phyloP scores from a whole-genome alignment of 2,888 invertebrate genomes.

The Ceraclea dissimilis region DNA sequence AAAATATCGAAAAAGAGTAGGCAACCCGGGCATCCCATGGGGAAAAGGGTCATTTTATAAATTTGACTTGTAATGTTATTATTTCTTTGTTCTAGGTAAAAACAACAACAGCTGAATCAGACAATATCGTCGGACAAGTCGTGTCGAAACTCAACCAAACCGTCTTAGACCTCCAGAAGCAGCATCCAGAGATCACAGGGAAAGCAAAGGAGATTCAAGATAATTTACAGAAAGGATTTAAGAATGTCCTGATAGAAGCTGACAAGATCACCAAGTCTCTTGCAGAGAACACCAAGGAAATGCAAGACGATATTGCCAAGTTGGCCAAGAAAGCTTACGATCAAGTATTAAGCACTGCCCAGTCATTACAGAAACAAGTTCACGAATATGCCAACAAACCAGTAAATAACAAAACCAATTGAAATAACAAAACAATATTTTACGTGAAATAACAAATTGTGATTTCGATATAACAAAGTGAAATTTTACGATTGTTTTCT shows the following conservation, averaged over 20 bases:
- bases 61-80: too few relatives aligned
- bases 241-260: constrained; percentile 22
- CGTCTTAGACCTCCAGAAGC: constrained; percentile 17
- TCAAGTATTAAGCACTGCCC: constrained; percentile 19
- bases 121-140: constrained; percentile 15
- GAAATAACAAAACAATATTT: not conserved
- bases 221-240: constrained; percentile 21
- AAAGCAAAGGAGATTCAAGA: constrained; percentile 21
- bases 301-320: constrained; percentile 22
- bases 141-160: constrained; percentile 23
- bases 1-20: too few relatives aligned
- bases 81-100: constrained; percentile 12
- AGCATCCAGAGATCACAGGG: constrained; percentile 20
- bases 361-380: constrained; percentile 22
- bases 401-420: constrained; percentile 4
- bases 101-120: constrained; percentile 15
- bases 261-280: constrained; percentile 23
- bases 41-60: too few relatives aligned
- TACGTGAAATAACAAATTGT: too few relatives aligned
- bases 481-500: too few relatives aligned
- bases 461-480: too few relatives aligned
- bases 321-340: constrained; percentile 24
- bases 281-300: constrained; percentile 22
- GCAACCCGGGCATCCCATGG: too few relatives aligned
- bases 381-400: constrained; percentile 24